Percentiles rank a stretch among this genome's conserved stretches.
phyloP scores from a whole-genome alignment of 2,888 invertebrate species.

The Sipha maydis region DNA sequence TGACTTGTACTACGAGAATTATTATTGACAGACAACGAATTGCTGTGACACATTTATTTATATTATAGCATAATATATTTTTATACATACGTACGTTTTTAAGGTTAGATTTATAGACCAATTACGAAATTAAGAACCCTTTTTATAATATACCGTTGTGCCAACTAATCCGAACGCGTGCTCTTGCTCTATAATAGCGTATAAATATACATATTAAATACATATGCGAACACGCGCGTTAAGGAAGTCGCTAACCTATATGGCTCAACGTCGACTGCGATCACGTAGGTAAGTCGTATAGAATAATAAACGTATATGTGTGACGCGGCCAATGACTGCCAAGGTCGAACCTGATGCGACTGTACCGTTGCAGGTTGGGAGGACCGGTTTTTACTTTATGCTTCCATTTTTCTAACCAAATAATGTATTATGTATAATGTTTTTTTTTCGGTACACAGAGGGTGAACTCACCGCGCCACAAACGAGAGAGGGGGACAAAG shows the following conservation, averaged over 20 bases:
- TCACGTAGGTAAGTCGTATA: conserved; percentile 35
- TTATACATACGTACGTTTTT: neutral
- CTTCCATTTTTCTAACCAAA: conserved; percentile 7
- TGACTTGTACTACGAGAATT: conserved; percentile 14
- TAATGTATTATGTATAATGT: neutral
- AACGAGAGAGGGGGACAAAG: neutral
- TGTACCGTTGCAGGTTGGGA: conserved; percentile 39
- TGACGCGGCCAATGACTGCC: conserved; percentile 47
- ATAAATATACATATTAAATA: neutral
- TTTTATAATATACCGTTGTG: conserved; percentile 21
- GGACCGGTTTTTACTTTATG: conserved; percentile 46
- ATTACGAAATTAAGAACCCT: conserved; percentile 51
- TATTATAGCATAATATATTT: neutral
- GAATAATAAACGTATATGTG: conserved; percentile 21
- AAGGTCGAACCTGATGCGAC: conserved; percentile 32
- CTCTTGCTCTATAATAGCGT: conserved; percentile 13
- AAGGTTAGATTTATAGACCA: conserved; percentile 54
- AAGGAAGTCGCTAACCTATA: conserved; percentile 49
- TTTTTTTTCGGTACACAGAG: conserved; percentile 7
- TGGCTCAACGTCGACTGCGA: neutral
- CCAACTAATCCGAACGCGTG: conserved; percentile 47
- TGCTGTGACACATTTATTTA: neutral
- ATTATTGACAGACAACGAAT: neutral
- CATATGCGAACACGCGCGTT: neutral
- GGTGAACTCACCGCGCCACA: conserved; percentile 8